These are phyloP conservation scores for Acipenser ruthenus DNA, from an alignment of 2,797 vertebrate species.

Conservation along the genomic window DNA sequence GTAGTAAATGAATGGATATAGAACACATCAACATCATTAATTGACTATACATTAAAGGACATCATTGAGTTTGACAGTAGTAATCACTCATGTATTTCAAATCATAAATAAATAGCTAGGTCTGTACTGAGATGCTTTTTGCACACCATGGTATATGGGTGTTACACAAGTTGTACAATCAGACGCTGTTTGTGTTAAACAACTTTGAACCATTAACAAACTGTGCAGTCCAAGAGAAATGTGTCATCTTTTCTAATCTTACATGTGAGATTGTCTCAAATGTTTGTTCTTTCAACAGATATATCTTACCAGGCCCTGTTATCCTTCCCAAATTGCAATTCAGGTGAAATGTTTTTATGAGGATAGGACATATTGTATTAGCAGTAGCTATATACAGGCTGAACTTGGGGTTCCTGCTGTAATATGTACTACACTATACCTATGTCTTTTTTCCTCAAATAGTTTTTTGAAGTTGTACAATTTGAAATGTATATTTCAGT, in stretches of 20 bases:
- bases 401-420: too few species aligned
- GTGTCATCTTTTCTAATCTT: constrained; percentile 14
- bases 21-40: constrained; percentile 24
- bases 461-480: constrained; percentile 31
- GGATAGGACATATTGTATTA: too few species aligned
- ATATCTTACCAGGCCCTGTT: too few species aligned
- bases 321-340: too few species aligned
- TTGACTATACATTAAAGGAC: constrained; percentile 19
- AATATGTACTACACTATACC: too few species aligned
- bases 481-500: constrained; percentile 1
- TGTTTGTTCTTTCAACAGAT: neutral
- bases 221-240: constrained; percentile 9
- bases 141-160: neutral
- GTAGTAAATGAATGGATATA: constrained; percentile 23
- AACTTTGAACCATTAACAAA: neutral
- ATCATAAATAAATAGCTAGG: constrained; percentile 28
- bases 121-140: constrained; percentile 13
- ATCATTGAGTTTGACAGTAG: constrained; percentile 19
- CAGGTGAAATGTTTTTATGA: too few species aligned
- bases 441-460: constrained; percentile 14
- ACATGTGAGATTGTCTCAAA: constrained; percentile 31
- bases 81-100: constrained; percentile 20
- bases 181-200: too few species aligned
- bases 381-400: too few species aligned
- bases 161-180: too few species aligned